phyloP scores from a whole-genome alignment of 2,888 invertebrate genomes.

The Deilephila porcellus region DNA sequence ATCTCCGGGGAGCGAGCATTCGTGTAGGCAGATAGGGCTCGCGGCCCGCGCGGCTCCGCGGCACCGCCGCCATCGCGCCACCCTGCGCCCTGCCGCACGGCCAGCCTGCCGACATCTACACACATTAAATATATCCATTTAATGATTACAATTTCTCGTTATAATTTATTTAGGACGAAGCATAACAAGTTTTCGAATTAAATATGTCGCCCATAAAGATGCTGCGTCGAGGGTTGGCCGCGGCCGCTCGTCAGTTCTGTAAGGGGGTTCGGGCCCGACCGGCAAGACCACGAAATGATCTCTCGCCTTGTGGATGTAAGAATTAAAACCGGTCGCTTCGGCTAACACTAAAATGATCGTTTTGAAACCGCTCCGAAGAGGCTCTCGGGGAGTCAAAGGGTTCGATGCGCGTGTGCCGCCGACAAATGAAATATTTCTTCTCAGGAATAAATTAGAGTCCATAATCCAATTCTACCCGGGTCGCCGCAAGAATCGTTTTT shows the following conservation, averaged over 20 bases:
- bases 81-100: constrained; percentile 44
- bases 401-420: constrained; percentile 72
- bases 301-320: constrained; percentile 77
- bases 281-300: constrained; percentile 70
- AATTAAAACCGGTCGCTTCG: constrained; percentile 81
- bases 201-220: constrained; percentile 85
- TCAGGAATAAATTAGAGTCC: constrained; percentile 82
- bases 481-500: constrained; percentile 68
- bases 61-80: constrained; percentile 50
- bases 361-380: constrained; percentile 70
- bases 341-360: constrained; percentile 75
- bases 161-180: constrained; percentile 84
- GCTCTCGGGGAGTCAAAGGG: constrained; percentile 73
- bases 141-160: constrained; percentile 84
- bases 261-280: constrained; percentile 72
- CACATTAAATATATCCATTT: constrained; percentile 83
- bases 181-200: constrained; percentile 85
- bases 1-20: constrained; percentile 76
- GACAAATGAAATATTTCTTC: constrained; percentile 83
- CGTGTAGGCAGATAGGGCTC: constrained; percentile 76
- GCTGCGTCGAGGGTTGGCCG: constrained; percentile 81
- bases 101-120: constrained; percentile 64
- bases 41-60: constrained; percentile 45
- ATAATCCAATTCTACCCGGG: constrained; percentile 74
- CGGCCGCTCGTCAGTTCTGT: constrained; percentile 74